phyloP scores from a whole-genome alignment of 92 coral and sea anemone genomes.

The Chrysogorgia sp. region DNA sequence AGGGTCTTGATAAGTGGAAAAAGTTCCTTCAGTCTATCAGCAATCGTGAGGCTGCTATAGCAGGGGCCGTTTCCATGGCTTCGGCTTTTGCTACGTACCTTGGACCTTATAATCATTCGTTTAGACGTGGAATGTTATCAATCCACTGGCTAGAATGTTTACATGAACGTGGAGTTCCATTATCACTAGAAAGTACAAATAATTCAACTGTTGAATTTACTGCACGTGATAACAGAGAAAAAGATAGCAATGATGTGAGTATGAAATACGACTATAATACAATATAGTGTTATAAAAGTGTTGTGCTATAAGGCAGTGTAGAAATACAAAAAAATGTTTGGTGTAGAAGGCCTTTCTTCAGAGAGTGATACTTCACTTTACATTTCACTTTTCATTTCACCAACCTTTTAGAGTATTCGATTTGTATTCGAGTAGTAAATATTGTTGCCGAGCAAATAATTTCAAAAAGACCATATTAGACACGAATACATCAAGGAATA shows the following conservation, averaged over 20 bases:
- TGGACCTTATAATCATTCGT: constrained; percentile 91
- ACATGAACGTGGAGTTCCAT: constrained; percentile 93
- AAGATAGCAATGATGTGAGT: background rate
- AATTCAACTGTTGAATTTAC: constrained; percentile 41
- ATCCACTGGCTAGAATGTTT: constrained; percentile 91
- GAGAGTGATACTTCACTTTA: no score
- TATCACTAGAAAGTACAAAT: constrained; percentile 71
- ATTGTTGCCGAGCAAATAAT: no score
- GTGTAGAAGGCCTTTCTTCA: no score
- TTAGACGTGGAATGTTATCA: constrained; percentile 91
- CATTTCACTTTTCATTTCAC: no score
- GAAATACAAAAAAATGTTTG: no score
- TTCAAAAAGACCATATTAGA: no score
- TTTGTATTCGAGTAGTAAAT: no score
- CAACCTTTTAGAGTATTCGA: no score
- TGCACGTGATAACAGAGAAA: constrained; percentile 8
- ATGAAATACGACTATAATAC: background rate
- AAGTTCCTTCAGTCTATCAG: constrained; percentile 77
- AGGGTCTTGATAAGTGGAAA: constrained; percentile 95
- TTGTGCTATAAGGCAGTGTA: no score
- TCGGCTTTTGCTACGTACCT: constrained; percentile 95
- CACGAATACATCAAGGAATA: no score
- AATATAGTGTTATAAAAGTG: background rate
- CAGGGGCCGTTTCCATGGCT: constrained; percentile 96
- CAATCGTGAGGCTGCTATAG: constrained; percentile 81